Base-by-base conservation (phyloP, 2,888 invertebrate genomes). In the Morpho deidamia region DNA sequence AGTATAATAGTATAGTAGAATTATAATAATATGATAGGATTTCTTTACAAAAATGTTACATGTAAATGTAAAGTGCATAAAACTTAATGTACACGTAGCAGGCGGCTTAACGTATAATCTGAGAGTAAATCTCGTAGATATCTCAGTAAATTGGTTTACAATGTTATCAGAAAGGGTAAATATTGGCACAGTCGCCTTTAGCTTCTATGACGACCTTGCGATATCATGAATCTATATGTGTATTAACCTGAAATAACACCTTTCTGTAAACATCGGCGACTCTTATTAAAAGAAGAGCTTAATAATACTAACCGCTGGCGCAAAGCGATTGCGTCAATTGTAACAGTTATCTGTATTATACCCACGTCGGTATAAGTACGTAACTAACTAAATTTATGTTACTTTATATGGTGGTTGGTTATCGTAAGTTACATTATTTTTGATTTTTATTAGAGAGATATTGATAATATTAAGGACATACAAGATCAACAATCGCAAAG, bases 141-240 rank as follows among this genome's bases (percentile, higher is more conserved):
- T 81, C 83, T 74, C 74, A 72, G 72, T 72, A 75, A 86, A 87
- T 86, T 83, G 83, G 86, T 86, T 81, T 81, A 83, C 77, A 86
- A 79, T 81, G 83, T 87, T 88, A 88, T 89, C 87, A 76, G 76
- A 53, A 57, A 69, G 66, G 67, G 74, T 79, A 87, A 87, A 89
- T 87, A 87, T 88, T 88, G 72, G 77, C 76, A 63, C 59, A 73
- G 76, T 74, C 74, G 78, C 77, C 81, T 80, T 80, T 78, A 78
- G 74, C 70, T 74, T 81, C 81, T 78, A 63, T 76, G 63, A 66
- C 76, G 83, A 75, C 85, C 86, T 86, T 83, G 85, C 66, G 57
- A 63, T 58, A 63, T 69, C 66, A 66, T 62, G 70, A 67, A 74
- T 70, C 75, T 73, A 73, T 78, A 81, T 73, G 74, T 7, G 11